Base-by-base conservation (phyloP, 2,888 invertebrate species). In the Euproctis similis region DNA sequence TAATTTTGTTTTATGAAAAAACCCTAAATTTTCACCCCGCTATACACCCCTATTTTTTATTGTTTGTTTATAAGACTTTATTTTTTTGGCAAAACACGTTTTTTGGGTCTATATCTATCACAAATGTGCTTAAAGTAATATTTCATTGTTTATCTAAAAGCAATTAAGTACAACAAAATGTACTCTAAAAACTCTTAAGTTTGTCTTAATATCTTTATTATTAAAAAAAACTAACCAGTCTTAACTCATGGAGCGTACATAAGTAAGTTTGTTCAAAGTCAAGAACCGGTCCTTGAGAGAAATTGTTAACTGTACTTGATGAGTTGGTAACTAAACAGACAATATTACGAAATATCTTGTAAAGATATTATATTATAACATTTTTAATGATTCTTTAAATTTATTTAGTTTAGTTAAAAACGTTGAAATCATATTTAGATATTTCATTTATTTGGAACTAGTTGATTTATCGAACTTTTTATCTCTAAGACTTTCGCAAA, bases 291-390 rank as follows among this genome's bases (percentile, higher is more conserved):
- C 62, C 39, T 41, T 50, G 53, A 54, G 73, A 80, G 77, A 78
- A 78, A 77, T 73, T 74, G 70, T 73, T 77, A 78, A 74, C 77
- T 72, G 76, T 76, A 72, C 70, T 67, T 76, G 75, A 77, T 73
- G 66, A 74, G 63, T 72, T 68, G 55, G 67, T 71, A 69, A 70
- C 71, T 68, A 69, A 72, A 72, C 64, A 71, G 61, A n/a, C n/a
- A n/a, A 66, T 64, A 60, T 69, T 63, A 71, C 57, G 56, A 52
- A 61, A 39, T 49, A 51, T 43, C 43, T 28, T 41, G 42, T 52
- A 38, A 42, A 41, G n/a, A n/a, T 14, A 35, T 36, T 47, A n/a
- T 14, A 35, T 36, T 47, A 39, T 39, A 46, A 14, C 17, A 22
- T 30, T 33, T 30, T 24, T n/a, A n/a, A 31, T 32, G 24, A 37